Evolutionary conservation across 2,113 vertebrate species (phyloP).

Genomic region (Gambusia affinis): DNA sequence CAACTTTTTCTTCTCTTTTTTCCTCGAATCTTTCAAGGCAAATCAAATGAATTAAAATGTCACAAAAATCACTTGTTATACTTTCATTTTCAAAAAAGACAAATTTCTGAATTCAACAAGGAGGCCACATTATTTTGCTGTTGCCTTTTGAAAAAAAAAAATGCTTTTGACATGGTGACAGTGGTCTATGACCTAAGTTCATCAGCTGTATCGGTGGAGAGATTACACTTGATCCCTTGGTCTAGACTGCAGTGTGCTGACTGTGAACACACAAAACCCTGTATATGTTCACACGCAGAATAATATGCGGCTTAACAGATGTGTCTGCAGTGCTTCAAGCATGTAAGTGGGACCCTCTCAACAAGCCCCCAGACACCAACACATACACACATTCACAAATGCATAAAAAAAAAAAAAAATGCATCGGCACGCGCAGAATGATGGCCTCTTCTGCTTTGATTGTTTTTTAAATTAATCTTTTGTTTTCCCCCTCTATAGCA

Average conservation of each 20-base stretch:
- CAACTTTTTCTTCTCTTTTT: neutral
- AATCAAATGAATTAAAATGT: neutral
- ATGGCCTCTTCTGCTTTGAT: slow-evolving; percentile 58
- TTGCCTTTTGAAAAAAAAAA: neutral
- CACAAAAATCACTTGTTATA: neutral
- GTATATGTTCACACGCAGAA: slow-evolving; percentile 24
- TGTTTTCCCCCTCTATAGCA: slow-evolving; percentile 37
- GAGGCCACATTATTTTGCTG: neutral
- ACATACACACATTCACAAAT: slow-evolving; percentile 5
- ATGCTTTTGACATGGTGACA: slow-evolving; percentile 26
- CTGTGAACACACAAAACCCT: slow-evolving; percentile 40
- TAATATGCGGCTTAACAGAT: slow-evolving; percentile 48
- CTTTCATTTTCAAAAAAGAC: neutral
- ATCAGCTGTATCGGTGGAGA: slow-evolving; percentile 68
- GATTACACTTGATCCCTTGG: slow-evolving; percentile 69
- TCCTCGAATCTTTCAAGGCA: slow-evolving; percentile 1
- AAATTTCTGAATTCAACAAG: neutral
- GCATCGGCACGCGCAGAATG: slow-evolving; percentile 31
- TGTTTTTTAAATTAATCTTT: slow-evolving; percentile 71
- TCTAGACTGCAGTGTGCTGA: slow-evolving; percentile 57
- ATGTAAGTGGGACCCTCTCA: slow-evolving; percentile 65
- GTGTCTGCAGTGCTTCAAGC: slow-evolving; percentile 58
- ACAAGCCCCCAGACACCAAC: slow-evolving; percentile 22
- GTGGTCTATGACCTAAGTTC: slow-evolving; percentile 49
- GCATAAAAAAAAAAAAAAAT: slow-evolving; percentile 17